Conservation (phyloP, 2,797 vertebrate genomes). For the Phrynocephalus vlangalii region DNA sequence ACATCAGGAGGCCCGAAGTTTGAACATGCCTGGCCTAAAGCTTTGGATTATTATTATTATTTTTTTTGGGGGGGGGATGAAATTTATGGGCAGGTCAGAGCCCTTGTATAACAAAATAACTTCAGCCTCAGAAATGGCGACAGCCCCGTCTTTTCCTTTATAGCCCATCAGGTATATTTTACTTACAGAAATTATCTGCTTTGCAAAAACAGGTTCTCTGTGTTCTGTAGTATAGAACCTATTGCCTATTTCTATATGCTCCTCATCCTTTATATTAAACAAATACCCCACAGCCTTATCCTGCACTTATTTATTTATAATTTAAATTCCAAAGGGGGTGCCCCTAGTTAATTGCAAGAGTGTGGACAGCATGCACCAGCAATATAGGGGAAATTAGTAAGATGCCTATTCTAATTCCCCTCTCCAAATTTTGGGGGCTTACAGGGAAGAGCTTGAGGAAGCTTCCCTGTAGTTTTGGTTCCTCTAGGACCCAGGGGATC, state of each 20-base stretch:
- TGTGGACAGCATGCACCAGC: too few species aligned
- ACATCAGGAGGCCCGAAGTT: too few species aligned
- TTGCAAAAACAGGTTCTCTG: neutral
- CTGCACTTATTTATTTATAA: neutral
- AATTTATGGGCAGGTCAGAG: neutral
- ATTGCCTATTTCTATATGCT: neutral
- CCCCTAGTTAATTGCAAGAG: too few species aligned
- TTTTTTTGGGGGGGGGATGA: neutral
- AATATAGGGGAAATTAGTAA: too few species aligned
- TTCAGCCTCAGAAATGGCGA: constrained; percentile 9
- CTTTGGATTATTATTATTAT: neutral
- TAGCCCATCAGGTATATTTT: neutral
- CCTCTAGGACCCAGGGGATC: too few species aligned
- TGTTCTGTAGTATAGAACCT: neutral
- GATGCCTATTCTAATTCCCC: too few species aligned
- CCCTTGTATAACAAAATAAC: constrained; percentile 20
- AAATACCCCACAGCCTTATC: neutral
- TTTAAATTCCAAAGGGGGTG: too few species aligned
- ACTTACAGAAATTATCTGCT: neutral
- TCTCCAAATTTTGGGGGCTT: too few species aligned
- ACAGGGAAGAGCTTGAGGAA: too few species aligned
- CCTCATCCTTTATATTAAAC: neutral
- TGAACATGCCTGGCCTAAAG: neutral
- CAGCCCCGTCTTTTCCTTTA: neutral
- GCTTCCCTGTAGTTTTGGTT: too few species aligned